These are phyloP conservation scores for Dendrocincla tyrannina DNA, from an alignment of 2,797 vertebrate species.

Conservation along the genomic window DNA sequence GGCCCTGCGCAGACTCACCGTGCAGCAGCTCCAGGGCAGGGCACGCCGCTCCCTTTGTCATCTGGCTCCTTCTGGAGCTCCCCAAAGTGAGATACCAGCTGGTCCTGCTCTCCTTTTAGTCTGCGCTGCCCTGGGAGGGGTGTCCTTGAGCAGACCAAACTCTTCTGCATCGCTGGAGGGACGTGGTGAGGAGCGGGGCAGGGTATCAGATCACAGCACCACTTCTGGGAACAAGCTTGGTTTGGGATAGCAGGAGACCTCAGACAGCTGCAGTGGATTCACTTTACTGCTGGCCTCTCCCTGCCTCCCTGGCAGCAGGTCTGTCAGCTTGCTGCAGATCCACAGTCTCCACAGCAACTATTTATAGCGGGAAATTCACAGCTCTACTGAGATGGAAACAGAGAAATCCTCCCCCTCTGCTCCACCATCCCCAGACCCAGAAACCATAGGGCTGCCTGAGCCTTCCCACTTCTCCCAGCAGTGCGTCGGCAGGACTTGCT, in stretches of 20 bases:
- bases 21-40: background rate
- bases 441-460: background rate
- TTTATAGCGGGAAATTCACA: conserved; percentile 63
- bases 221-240: conserved; percentile 47
- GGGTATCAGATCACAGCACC: conserved; percentile 46
- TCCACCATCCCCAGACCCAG: background rate
- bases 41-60: background rate
- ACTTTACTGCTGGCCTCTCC: conserved; percentile 44
- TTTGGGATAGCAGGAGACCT: conserved; percentile 8
- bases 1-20: background rate
- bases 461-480: background rate
- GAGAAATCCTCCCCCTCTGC: background rate
- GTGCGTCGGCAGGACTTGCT: accelerated
- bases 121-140: background rate
- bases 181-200: background rate
- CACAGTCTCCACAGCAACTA: conserved; percentile 47
- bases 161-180: background rate
- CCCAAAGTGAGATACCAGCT: background rate
- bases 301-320: conserved; percentile 46
- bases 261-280: conserved; percentile 59
- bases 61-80: background rate
- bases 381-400: conserved; percentile 29
- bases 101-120: conserved; percentile 30
- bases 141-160: background rate
- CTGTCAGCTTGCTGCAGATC: conserved; percentile 16